phyloP scores from a whole-genome alignment of 2,888 invertebrate genomes.

The Epinotia ramella region DNA sequence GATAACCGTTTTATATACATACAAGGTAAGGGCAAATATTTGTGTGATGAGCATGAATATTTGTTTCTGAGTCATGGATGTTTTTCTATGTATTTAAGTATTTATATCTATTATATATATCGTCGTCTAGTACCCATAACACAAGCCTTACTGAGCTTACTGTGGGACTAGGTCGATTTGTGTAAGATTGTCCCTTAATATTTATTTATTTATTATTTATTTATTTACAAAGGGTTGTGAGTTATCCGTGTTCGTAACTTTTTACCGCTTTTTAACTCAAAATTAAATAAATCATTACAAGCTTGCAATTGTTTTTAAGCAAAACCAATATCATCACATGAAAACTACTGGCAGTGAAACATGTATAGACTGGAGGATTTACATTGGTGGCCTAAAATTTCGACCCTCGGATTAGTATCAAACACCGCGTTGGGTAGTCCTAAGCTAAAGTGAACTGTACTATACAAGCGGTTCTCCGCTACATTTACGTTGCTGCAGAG shows the following conservation, averaged over 20 bases:
- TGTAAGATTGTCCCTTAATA: too few species aligned
- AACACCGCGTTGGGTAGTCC: neutral
- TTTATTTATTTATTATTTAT: too few species aligned
- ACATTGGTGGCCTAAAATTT: neutral
- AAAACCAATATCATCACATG: neutral
- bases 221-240: too few species aligned
- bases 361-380: neutral
- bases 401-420: neutral
- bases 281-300: neutral
- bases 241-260: neutral
- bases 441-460: conserved; percentile 9
- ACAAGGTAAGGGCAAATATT: too few species aligned
- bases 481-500: conserved; percentile 13
- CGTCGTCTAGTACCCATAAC: too few species aligned
- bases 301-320: neutral
- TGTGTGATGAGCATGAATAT: too few species aligned
- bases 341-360: neutral
- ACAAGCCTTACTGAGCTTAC: too few species aligned
- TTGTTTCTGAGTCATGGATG: too few species aligned
- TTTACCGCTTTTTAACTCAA: neutral
- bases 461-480: conserved; percentile 8
- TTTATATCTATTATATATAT: too few species aligned
- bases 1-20: neutral
- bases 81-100: too few species aligned
- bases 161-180: too few species aligned